Evolutionary conservation across 2,888 invertebrate genomes (phyloP).

Genomic region (Rotaria sp.): DNA sequence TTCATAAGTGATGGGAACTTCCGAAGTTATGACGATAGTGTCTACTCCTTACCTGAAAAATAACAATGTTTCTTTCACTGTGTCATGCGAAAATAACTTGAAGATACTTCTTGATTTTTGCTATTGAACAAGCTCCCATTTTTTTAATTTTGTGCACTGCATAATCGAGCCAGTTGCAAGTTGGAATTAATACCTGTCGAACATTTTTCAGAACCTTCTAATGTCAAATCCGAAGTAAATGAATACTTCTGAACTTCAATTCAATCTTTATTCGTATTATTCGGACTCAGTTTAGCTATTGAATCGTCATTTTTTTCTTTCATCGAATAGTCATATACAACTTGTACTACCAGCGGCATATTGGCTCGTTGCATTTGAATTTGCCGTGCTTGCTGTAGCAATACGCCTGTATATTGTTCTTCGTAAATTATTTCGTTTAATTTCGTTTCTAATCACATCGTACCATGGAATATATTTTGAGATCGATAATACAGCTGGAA

Average conservation of each 20-base stretch:
- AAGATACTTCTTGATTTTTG: neutral
- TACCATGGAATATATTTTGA: too few relatives aligned
- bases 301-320: neutral
- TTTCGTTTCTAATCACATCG: too few relatives aligned
- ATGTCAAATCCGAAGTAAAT: neutral
- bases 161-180: neutral
- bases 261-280: too few relatives aligned
- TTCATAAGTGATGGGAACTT: neutral
- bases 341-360: neutral
- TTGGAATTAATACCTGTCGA: neutral
- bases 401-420: neutral
- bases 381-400: neutral
- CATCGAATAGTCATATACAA: neutral
- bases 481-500: too few relatives aligned
- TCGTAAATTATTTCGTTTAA: neutral
- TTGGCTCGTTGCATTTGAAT: neutral
- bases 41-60: neutral
- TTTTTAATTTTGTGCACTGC: neutral
- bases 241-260: neutral
- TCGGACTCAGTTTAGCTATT: too few relatives aligned
- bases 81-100: neutral
- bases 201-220: neutral
- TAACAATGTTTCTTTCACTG: neutral
- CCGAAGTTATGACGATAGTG: neutral
- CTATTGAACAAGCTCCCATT: neutral